Conservation (phyloP, 2,888 invertebrate genomes). For the Nasonia oneida region DNA sequence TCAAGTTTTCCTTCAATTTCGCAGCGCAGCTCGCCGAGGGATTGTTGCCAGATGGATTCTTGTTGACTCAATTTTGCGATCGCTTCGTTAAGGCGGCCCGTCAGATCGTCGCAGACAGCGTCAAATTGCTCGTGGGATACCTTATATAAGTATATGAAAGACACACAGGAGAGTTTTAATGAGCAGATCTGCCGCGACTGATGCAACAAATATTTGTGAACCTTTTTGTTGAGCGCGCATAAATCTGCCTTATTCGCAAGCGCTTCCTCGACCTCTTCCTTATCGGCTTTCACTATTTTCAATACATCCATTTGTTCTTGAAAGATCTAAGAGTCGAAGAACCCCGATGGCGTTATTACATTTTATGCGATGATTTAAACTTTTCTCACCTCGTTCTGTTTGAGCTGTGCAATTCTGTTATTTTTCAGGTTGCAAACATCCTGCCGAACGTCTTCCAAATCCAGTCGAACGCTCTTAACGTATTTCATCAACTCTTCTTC, state of each 20-base stretch:
- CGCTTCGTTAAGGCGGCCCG: slow-evolving; percentile 84
- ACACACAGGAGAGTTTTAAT: not conserved
- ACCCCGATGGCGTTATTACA: not conserved
- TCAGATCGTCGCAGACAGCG: slow-evolving; percentile 84
- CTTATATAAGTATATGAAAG: slow-evolving; percentile 7
- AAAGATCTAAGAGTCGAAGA: slow-evolving; percentile 79
- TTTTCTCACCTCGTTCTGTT: slow-evolving; percentile 73
- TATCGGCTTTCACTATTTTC: slow-evolving; percentile 85
- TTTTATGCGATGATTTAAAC: not conserved
- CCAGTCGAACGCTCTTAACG: slow-evolving; percentile 76
- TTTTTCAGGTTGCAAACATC: slow-evolving; percentile 79
- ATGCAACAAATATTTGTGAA: slow-evolving; percentile 69
- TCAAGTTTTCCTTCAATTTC: slow-evolving; percentile 85
- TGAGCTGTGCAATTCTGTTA: slow-evolving; percentile 82
- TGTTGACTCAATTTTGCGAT: slow-evolving; percentile 83
- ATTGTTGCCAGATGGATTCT: slow-evolving; percentile 84
- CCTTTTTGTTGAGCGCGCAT: slow-evolving; percentile 85
- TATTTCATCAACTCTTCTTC: slow-evolving; percentile 61
- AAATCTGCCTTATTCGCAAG: slow-evolving; percentile 88
- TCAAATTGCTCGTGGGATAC: slow-evolving; percentile 80
- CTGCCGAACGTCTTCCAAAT: slow-evolving; percentile 77
- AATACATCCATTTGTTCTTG: slow-evolving; percentile 85
- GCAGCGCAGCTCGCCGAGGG: slow-evolving; percentile 84
- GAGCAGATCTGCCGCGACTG: not conserved
- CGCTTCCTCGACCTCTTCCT: slow-evolving; percentile 86